Evolutionary conservation across 1,140 invertebrate species (phyloP), one percentile per base, ranked within the genome.

Genomic region (Lepidotrigona ventralis): DNA sequence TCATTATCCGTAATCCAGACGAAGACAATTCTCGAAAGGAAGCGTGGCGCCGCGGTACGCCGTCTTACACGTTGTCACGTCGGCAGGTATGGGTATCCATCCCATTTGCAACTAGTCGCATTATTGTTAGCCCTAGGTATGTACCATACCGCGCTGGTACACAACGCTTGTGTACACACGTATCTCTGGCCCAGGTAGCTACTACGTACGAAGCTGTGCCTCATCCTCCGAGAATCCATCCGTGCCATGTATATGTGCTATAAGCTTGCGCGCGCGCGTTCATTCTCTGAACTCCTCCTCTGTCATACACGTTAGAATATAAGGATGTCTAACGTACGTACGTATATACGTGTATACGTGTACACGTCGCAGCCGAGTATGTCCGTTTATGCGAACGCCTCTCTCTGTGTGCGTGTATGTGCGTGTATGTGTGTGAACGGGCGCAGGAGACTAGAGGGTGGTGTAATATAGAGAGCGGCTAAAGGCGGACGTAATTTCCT

Each of bases 401-500:
- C 33, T n/a, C 53, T 56, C 21, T 21, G 53, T 23, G 53, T 39
- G 23, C 39, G 83, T n/a, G 81, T 29, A 87, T 29, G 29, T n/a
- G 58, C 46, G n/a, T 21, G 53, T 23, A 39, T 39, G 23, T 51
- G 83, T n/a, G 81, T 29, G 88, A 78, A 58, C 81, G 83, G 83
- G 87, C 77, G 83, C 26, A 75, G 73, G 51, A 26, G 73, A 60
- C 64, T 58, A 80, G 86, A 83, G 88, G 91, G 88, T 90, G 88
- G 89, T 90, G 92, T 93, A 93, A 93, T 93, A 93, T 93, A 93
- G 92, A 91, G 92, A 91, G 89, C 88, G 87, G 92, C 93, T 93
- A 93, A 94, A 94, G 93, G 93, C 93, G 92, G 91, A 93, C 93
- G 93, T 94, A 94, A 94, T 94, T 94, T 94, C 93, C 93, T 94